These are phyloP conservation scores for Stegophylla sp. DNA, from an alignment of 2,888 invertebrate genomes.

Conservation along the genomic window DNA sequence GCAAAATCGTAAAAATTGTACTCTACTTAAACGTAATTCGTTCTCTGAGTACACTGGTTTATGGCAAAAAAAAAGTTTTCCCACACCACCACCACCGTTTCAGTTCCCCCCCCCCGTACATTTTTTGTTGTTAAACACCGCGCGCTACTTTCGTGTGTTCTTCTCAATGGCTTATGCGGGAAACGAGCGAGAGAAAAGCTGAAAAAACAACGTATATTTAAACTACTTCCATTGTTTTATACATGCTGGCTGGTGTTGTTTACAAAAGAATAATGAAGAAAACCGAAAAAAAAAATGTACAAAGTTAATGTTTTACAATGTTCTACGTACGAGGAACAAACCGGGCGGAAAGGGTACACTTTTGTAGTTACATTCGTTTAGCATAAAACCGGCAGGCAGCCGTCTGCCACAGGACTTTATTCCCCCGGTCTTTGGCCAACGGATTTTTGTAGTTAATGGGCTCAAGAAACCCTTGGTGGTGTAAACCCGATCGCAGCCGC, in stretches of 20 bases:
- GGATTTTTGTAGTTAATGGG: constrained; percentile 45
- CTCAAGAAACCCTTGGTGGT: constrained; percentile 52
- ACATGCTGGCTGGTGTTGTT: constrained; percentile 15
- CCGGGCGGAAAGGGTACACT: background rate
- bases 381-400: constrained; percentile 12
- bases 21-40: constrained; percentile 18
- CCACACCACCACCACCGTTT: background rate
- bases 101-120: no score
- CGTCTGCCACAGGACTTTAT: constrained; percentile 18
- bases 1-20: constrained; percentile 7
- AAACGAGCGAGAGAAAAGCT: background rate
- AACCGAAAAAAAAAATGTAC: constrained; percentile 43
- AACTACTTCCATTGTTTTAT: constrained; percentile 38
- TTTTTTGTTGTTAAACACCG: constrained; percentile 39
- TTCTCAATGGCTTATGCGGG: constrained; percentile 17
- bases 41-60: constrained; percentile 9
- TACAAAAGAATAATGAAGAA: constrained; percentile 44
- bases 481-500: background rate
- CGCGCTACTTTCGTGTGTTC: background rate
- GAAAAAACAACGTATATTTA: constrained; percentile 39
- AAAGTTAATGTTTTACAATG: constrained; percentile 22
- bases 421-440: constrained; percentile 19
- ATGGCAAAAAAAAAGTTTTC: constrained; percentile 36
- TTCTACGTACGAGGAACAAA: background rate
- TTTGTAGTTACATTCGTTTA: constrained; percentile 34